These are phyloP conservation scores for Columbina picui DNA, from an alignment of 2,113 vertebrate genomes.

Conservation along the genomic window DNA sequence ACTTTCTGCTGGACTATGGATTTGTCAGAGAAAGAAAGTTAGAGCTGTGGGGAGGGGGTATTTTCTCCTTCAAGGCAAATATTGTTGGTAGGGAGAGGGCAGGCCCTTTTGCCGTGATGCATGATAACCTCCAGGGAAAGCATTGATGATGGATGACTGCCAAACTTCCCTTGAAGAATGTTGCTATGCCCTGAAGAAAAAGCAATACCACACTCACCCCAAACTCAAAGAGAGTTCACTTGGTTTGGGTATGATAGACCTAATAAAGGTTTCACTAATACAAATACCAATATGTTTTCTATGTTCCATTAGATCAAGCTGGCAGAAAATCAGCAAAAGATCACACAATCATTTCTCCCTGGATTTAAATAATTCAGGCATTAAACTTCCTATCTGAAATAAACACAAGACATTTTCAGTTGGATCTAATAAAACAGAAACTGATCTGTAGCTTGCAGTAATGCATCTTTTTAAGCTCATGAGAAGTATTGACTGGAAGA, in stretches of 20 bases:
- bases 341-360: neutral
- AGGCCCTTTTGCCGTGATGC: conserved; percentile 33
- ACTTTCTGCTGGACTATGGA: conserved; percentile 21
- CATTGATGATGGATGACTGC: conserved; percentile 46
- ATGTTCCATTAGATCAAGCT: neutral
- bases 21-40: conserved; percentile 24
- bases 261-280: neutral
- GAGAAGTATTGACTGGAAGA: conserved; percentile 18
- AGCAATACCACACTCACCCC: neutral
- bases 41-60: neutral
- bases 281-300: neutral
- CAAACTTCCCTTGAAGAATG: conserved; percentile 23
- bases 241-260: neutral
- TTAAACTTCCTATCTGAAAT: neutral
- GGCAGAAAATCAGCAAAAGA: neutral
- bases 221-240: neutral
- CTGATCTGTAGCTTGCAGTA: neutral
- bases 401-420: neutral
- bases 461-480: conserved; percentile 7
- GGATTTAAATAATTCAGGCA: neutral
- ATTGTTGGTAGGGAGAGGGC: conserved; percentile 19
- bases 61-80: conserved; percentile 28
- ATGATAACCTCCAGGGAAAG: conserved; percentile 33
- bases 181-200: conserved; percentile 43
- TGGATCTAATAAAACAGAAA: neutral